phyloP scores from a whole-genome alignment of 2,113 vertebrate genomes.

The Hippocampus mohnikei region DNA sequence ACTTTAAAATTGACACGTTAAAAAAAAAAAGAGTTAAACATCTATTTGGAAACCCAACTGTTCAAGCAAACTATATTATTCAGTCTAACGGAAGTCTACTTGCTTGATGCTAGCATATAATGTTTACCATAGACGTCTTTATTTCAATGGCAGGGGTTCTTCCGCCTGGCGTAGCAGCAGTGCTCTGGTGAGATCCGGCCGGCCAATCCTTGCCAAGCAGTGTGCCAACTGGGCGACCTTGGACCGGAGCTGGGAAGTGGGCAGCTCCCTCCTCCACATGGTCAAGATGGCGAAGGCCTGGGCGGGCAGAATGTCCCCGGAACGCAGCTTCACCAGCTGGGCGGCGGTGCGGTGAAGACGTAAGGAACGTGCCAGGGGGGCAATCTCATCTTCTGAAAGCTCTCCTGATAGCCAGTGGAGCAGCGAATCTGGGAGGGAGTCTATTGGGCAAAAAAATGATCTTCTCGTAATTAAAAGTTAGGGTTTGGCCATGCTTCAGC shows the following conservation, averaged over 20 bases:
- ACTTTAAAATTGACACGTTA: background rate
- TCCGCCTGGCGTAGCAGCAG: constrained; percentile 51
- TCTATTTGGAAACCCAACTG: background rate
- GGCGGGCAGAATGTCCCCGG: constrained; percentile 64
- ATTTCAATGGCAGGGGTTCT: background rate
- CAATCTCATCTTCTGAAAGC: constrained; percentile 61
- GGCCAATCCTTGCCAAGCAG: constrained; percentile 76
- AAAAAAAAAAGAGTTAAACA: background rate
- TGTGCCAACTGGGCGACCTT: constrained; percentile 74
- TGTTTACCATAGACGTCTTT: background rate
- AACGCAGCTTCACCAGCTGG: constrained; percentile 79
- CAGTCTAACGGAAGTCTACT: background rate
- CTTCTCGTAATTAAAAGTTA: background rate
- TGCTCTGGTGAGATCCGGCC: constrained; percentile 76
- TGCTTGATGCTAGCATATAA: background rate
- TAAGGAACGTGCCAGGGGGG: constrained; percentile 62
- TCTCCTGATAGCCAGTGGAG: constrained; percentile 65
- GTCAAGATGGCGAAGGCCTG: constrained; percentile 80
- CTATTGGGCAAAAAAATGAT: constrained; percentile 17
- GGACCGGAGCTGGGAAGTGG: constrained; percentile 58
- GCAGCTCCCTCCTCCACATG: constrained; percentile 81
- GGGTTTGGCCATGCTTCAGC: background rate
- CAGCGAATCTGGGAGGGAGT: constrained; percentile 63
- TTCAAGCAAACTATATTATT: background rate
- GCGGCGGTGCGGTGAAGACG: constrained; percentile 73